Evolutionary conservation across 2,797 vertebrate genomes (phyloP).

Genomic region (Psittacula echo): DNA sequence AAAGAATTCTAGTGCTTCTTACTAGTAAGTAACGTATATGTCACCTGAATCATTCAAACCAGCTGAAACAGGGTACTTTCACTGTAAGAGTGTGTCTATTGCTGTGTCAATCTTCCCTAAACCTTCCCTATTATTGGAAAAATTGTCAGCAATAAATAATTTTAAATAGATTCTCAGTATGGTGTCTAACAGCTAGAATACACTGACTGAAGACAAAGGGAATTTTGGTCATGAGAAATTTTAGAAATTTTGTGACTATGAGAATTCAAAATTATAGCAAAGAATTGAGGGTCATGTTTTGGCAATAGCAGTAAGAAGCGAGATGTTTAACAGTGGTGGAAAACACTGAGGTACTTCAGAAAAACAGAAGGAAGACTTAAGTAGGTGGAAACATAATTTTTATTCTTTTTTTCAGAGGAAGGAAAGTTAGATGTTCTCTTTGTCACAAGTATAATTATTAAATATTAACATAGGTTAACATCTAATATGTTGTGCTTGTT

Average conservation of each 20-base stretch:
- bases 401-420: neutral
- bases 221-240: neutral
- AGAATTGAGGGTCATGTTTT: neutral
- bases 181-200: neutral
- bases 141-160: neutral
- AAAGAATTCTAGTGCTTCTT: neutral
- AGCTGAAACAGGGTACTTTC: neutral
- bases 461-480: neutral
- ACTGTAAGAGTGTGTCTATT: neutral
- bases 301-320: neutral
- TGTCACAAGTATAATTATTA: neutral
- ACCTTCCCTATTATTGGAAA: neutral
- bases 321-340: neutral
- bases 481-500: neutral
- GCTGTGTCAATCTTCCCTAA: neutral
- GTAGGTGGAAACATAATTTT: neutral
- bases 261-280: neutral
- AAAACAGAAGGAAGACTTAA: neutral
- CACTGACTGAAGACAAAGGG: neutral
- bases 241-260: neutral
- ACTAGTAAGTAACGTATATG: neutral
- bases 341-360: neutral
- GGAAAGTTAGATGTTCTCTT: neutral
- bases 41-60: neutral
- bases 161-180: neutral